Conservation (phyloP, 2,113 vertebrate species). For the Ptilonorhynchus violaceus region DNA sequence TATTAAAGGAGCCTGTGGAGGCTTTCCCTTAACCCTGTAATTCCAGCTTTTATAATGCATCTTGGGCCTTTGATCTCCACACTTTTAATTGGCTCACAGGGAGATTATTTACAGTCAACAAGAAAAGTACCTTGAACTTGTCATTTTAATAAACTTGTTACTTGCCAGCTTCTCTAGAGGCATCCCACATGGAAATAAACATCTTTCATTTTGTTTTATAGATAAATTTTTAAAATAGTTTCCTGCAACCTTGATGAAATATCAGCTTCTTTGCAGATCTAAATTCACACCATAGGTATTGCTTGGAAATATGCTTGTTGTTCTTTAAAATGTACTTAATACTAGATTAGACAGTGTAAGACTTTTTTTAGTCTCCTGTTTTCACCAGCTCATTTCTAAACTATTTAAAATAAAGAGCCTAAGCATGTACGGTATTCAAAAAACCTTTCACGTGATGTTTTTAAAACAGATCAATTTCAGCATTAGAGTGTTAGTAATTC, state of each 20-base stretch:
- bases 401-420: conserved; percentile 72
- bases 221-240: conserved; percentile 55
- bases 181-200: conserved; percentile 49
- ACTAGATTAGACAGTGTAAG: conserved; percentile 60
- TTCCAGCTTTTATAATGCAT: not conserved
- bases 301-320: conserved; percentile 73
- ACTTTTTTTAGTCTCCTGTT: not conserved
- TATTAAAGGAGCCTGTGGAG: not conserved
- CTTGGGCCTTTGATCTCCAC: not conserved
- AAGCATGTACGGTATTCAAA: conserved; percentile 68
- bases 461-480: conserved; percentile 75
- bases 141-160: conserved; percentile 35
- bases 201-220: conserved; percentile 53
- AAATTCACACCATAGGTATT: conserved; percentile 53
- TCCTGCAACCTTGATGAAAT: conserved; percentile 65
- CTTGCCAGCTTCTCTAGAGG: conserved; percentile 13
- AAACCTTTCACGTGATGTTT: conserved; percentile 73
- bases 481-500: conserved; percentile 74
- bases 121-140: conserved; percentile 35
- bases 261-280: conserved; percentile 45
- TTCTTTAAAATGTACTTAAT: conserved; percentile 73
- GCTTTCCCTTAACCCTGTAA: not conserved
- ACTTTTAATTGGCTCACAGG: not conserved
- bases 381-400: conserved; percentile 67
- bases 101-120: conserved; percentile 20